Conservation (phyloP, 2,888 invertebrate species). For the Cataglyphis cursor region DNA sequence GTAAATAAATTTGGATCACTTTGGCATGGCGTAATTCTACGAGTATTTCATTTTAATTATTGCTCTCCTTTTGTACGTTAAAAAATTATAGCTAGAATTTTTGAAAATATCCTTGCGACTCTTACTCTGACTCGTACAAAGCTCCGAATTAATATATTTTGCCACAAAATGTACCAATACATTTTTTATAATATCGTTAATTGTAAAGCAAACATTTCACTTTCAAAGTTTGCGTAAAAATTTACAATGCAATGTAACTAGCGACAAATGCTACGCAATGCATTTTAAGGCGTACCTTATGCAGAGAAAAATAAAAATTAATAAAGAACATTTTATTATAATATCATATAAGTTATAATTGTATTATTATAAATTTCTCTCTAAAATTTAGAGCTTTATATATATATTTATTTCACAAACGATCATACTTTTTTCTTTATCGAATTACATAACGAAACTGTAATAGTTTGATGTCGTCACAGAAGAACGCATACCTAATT, state of each 20-base stretch:
- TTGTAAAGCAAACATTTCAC: not conserved
- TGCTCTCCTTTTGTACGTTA: not conserved
- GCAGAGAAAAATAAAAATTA: not conserved
- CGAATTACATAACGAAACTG: not conserved
- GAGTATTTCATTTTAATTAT: not conserved
- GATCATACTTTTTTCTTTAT: not conserved
- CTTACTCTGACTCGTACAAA: not conserved
- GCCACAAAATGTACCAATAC: not conserved
- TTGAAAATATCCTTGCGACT: not conserved
- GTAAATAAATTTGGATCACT: slow-evolving; percentile 46
- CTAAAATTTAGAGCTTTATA: not conserved
- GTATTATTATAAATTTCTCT: not conserved
- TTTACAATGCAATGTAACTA: not conserved
- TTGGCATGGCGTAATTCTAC: not conserved
- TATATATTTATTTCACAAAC: not conserved
- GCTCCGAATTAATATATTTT: not conserved
- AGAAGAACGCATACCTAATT: slow-evolving; percentile 1
- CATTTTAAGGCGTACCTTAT: not conserved
- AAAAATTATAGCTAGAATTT: not conserved
- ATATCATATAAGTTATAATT: not conserved
- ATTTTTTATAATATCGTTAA: not conserved
- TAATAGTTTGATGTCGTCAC: not conserved
- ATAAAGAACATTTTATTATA: not conserved
- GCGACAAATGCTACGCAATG: not conserved
- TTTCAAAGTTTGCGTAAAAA: not conserved